A percentile compares a stretch with the other conserved stretches of the same genome.
Conservation (phyloP, 2,113 vertebrate genomes). For the Uropsilus gracilis region DNA sequence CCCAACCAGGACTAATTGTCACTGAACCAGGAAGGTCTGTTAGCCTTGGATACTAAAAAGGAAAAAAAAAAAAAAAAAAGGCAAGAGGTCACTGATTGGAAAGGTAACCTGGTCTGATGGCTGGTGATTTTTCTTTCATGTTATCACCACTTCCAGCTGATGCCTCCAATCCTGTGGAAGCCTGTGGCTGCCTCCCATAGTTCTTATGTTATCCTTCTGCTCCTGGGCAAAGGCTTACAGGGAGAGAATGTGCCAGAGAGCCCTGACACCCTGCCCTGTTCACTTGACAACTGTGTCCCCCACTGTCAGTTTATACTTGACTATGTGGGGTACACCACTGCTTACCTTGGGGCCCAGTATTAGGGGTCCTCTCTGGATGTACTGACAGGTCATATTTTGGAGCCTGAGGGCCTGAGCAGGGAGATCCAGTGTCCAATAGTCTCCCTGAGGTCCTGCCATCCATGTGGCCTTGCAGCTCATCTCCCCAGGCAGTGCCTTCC, state of each 20-base stretch:
- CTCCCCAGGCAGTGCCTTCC: not conserved
- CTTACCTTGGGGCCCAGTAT: not conserved
- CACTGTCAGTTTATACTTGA: not conserved
- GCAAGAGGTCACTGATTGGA: not conserved
- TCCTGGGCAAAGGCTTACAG: not conserved
- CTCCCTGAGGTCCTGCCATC: accelerated
- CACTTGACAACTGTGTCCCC: not conserved
- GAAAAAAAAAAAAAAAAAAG: not conserved
- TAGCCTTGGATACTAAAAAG: not conserved
- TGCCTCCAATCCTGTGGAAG: not conserved
- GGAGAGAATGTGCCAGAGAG: not conserved
- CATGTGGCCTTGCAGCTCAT: not conserved
- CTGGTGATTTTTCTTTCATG: not conserved
- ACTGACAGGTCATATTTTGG: not conserved
- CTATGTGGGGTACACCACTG: not conserved
- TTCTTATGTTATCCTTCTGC: not conserved
- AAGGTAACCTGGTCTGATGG: not conserved
- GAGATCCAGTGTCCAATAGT: no score
- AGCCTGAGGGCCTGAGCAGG: not conserved
- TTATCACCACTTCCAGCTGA: not conserved
- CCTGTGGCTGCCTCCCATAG: not conserved
- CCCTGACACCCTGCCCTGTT: not conserved
- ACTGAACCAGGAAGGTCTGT: not conserved
- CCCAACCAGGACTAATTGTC: not conserved
- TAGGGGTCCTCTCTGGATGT: not conserved